Base-by-base conservation (phyloP, 2,888 invertebrate species). In the Prostheceraeus crozeri region DNA sequence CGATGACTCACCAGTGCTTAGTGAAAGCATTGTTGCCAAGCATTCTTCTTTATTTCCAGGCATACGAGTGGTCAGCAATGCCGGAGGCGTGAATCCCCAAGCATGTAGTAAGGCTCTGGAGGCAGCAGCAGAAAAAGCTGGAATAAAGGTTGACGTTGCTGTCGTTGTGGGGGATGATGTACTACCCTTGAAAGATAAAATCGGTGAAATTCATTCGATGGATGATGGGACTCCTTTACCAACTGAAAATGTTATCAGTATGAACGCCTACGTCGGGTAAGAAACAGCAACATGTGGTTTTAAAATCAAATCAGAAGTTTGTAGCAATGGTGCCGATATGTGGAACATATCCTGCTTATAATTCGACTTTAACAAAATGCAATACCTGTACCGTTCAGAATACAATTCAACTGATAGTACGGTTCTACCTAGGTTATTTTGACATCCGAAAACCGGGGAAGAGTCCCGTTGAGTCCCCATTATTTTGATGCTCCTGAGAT, bases 181-280 rank as follows among this genome's bases (percentile, higher is more conserved):
- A 1, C 70, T 76, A 68, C 62, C 4, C 21, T 16, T 54, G 2
- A 28, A 10, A 31, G 52, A 56, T 16, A 14, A 57, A 10, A 25
- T 35, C 33, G 33, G 8, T 33, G 11, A 33, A 33, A 8, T 8
- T n/a, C 33, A 8, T 8, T 33, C n/a, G 33, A 72, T 76, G 71
- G 65, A 69, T 46, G 66, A 67, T 28, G 71, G 69, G 8, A 55
- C 62, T 11, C n/a, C 62, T 14, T 68, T 77, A 54, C 76, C 76
- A 1, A 60, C 6, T n/a, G 19, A 66, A 19, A 68, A 65, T 25
- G 65, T 76, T 3, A 69, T 71, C 51, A 76, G 76, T 60, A 74
- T 77, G 70, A 79, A 78, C 68, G 78, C 79, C 1, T 79, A 79
- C 65, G 67, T 79, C 21, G 79, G 79, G 78, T 78, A 70, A 67